These are phyloP conservation scores for Dermatemys mawii DNA, from an alignment of 2,113 vertebrate genomes.

Conservation along the genomic window DNA sequence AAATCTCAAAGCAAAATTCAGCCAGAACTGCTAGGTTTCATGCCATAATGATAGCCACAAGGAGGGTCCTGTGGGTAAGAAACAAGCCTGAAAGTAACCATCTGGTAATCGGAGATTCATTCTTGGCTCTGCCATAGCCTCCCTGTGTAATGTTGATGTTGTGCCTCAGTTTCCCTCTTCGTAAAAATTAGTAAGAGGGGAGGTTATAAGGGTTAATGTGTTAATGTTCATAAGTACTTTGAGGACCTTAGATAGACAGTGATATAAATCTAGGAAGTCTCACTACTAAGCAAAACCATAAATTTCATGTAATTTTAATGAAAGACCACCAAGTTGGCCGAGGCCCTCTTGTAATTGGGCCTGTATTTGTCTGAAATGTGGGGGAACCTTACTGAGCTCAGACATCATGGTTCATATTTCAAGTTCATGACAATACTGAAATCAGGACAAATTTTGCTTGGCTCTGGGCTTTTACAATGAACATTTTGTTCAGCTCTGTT, in stretches of 20 bases:
- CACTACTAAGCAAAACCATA: accelerated
- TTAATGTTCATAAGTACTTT: background rate
- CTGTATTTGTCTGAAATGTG: too few relatives aligned
- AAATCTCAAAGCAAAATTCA: background rate
- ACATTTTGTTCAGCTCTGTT: slow-evolving; percentile 6
- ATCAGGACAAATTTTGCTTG: background rate
- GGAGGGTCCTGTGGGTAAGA: background rate
- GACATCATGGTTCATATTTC: background rate
- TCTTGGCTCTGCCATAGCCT: background rate
- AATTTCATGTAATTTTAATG: background rate
- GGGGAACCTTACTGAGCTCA: background rate
- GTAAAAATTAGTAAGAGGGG: background rate
- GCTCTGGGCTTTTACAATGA: accelerated
- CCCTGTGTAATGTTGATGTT: background rate
- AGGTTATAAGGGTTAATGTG: background rate
- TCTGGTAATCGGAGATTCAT: background rate
- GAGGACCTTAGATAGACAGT: background rate
- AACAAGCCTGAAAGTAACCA: background rate
- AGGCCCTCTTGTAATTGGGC: background rate
- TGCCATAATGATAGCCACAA: background rate
- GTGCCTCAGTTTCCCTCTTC: background rate
- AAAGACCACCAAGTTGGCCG: background rate
- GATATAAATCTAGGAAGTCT: background rate
- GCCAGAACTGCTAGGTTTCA: background rate
- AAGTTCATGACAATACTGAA: background rate